Evolutionary conservation across 2,113 vertebrate genomes (phyloP), one percentile per base, ranked within the genome.

Genomic region (Rallus limicola): DNA sequence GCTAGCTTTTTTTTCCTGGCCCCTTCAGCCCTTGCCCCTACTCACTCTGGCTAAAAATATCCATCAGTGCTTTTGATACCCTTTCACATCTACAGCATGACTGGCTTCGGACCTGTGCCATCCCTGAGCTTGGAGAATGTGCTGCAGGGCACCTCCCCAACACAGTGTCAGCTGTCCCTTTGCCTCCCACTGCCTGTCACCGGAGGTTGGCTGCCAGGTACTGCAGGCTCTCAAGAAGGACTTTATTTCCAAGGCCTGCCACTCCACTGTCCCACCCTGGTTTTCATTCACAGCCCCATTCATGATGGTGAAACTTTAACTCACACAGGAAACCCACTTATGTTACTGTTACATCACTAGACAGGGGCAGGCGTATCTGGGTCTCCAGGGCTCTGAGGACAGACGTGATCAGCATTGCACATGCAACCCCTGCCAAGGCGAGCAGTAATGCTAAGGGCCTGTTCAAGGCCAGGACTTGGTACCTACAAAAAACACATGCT

Each of bases 211-310:
- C 95, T 89, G 48, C 56, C 81, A 63, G 64, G 56, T 60, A 48
- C 53, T 12, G 13, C 55, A 71, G 72, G 23, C 38, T 82, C 80
- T 26, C 48, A 26, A 64, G 76, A 36, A 72, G 24, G 18, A 15
- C 82, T 77, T 70, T 11, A 26, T 50, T 88, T 56, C 74, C 69
- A 71, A 46, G 60, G 53, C 31, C 86, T 71, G 70, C 72, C 90
- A 65, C 58, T 79, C 83, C 42, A 58, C 64, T 62, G 33, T 23
- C 58, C 67, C 80, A 48, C 20, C 68, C 82, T 21, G 5, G 19
- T 92, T 92, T 90, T 82, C 82, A 93, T 78, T 93, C 76, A 86
- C 64, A 74, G 64, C 28, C 42, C 77, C 86, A 93, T 95, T 95
- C 80, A 86, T 2, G 4, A 82, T 8, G 33, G 36, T 53, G 83